Base-by-base conservation (phyloP, 2,797 vertebrate genomes). In the Paramormyrops hopkinsi region DNA sequence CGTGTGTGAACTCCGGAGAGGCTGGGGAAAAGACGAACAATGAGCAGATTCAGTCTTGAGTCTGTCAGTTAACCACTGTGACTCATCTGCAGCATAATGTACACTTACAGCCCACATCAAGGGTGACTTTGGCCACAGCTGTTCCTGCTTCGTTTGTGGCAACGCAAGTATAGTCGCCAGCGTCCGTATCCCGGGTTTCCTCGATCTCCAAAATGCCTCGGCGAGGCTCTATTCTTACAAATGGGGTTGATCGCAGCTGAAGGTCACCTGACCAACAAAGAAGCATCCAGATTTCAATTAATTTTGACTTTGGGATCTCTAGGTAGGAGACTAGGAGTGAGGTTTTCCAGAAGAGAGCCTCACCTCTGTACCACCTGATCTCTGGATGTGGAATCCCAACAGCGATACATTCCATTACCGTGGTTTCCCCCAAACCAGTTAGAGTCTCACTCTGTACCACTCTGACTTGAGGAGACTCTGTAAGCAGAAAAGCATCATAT, bases 281-380 rank as follows among this genome's bases (percentile, higher is more conserved):
- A 86, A 33, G 29, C 29, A 86, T n/a, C 48, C 84, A 86, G 84
- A 37, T 6, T 53, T 56, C 59, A 50, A 33, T 46, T 7, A 62
- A 44, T 86, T 84, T 54, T 51, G 51, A 59, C 22, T 4, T 48
- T 85, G 11, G 29, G 54, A 62, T 86, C 51, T 51, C 2, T 50
- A 51, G n/a, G 48, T 84, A 48, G 37, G n/a, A 84, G 44, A 25
- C 3, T 7, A 29, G 79, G 22, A 85, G 46, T 51, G n/a, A 85
- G 22, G 44, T 48, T 48, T 33, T 54, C 85, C 33, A n/a, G 51
- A 37, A 37, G 17, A 86, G 9, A 17, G 25, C 83, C 82, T 89
- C 94, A 99, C 99, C 98, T 98, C 98, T 99, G 95, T 98, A 98
- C 99, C 99, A 99, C 92, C 94, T 94, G 89, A 99, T 94, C 4